Conservation (phyloP, 2,888 invertebrate species). For the Lycia hirtaria region DNA sequence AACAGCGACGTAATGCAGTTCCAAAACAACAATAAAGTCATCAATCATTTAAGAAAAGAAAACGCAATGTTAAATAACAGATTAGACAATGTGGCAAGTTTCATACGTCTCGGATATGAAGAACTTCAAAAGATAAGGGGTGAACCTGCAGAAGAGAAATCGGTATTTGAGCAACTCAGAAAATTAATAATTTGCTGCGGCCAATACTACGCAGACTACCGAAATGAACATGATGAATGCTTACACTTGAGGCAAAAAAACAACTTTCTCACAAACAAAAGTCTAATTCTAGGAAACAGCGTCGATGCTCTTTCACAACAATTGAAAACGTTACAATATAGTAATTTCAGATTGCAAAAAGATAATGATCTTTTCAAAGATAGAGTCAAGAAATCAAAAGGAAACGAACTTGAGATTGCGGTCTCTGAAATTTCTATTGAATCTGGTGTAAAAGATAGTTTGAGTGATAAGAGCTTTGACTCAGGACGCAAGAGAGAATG, state of each 20-base stretch:
- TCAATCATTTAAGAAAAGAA: constrained; percentile 48
- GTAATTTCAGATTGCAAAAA: constrained; percentile 46
- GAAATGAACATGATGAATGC: constrained; percentile 53
- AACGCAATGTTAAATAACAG: constrained; percentile 52
- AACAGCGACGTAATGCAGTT: constrained; percentile 51
- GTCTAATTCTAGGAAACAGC: constrained; percentile 57
- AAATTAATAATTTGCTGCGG: constrained; percentile 60
- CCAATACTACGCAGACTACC: constrained; percentile 59
- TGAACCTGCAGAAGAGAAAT: constrained; percentile 44
- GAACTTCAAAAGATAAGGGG: constrained; percentile 56
- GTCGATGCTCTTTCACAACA: constrained; percentile 50
- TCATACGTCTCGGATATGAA: constrained; percentile 59
- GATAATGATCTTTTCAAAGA: constrained; percentile 37
- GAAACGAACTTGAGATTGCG: constrained; percentile 9
- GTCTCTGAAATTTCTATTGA: constrained; percentile 28
- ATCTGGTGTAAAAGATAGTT: neutral
- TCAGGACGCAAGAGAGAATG: constrained; percentile 1
- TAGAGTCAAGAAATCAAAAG: neutral
- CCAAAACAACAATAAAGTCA: constrained; percentile 42
- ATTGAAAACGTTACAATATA: constrained; percentile 47
- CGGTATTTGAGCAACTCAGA: constrained; percentile 54
- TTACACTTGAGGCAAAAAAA: constrained; percentile 58
- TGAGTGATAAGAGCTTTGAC: neutral
- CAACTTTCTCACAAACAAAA: constrained; percentile 59
- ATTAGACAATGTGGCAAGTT: constrained; percentile 49